These are phyloP conservation scores for Urocyon cinereoargenteus DNA, from an alignment of 2,797 vertebrate genomes.

Conservation along the genomic window DNA sequence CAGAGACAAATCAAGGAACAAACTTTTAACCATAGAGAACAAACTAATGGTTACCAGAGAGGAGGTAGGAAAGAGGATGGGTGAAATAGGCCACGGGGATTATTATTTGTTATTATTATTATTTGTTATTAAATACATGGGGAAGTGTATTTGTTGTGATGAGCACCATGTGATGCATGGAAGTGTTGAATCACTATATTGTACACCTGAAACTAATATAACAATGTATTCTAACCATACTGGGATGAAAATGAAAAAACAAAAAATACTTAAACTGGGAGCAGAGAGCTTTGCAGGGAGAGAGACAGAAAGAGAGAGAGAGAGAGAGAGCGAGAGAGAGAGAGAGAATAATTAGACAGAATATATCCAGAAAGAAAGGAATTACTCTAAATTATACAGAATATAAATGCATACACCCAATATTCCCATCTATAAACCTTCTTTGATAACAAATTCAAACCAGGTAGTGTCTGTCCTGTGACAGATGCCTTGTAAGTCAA, in stretches of 20 bases:
- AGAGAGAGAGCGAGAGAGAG: too few species aligned
- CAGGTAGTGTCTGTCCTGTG: neutral
- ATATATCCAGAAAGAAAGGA: neutral
- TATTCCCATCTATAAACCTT: neutral
- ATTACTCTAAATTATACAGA: neutral
- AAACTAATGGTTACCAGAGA: neutral
- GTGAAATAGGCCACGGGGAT: neutral
- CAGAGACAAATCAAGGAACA: neutral
- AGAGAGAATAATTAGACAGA: neutral
- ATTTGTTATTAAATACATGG: too few species aligned
- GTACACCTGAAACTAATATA: neutral
- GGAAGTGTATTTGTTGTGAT: neutral
- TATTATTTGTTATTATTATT: too few species aligned
- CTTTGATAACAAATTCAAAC: conserved; percentile 5
- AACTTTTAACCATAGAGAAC: neutral
- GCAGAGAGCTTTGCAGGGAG: neutral
- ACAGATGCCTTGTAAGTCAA: neutral
- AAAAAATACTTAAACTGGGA: neutral
- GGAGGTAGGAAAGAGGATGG: neutral
- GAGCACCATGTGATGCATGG: neutral
- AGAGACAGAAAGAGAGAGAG: neutral
- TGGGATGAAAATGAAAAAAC: neutral
- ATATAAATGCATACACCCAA: neutral
- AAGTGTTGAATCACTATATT: neutral
- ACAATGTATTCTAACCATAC: neutral